A percentile compares a stretch with the other conserved stretches of the same genome.
These are phyloP conservation scores for Oxycera nigricornis DNA, from an alignment of 2,888 invertebrate genomes.

Conservation along the genomic window DNA sequence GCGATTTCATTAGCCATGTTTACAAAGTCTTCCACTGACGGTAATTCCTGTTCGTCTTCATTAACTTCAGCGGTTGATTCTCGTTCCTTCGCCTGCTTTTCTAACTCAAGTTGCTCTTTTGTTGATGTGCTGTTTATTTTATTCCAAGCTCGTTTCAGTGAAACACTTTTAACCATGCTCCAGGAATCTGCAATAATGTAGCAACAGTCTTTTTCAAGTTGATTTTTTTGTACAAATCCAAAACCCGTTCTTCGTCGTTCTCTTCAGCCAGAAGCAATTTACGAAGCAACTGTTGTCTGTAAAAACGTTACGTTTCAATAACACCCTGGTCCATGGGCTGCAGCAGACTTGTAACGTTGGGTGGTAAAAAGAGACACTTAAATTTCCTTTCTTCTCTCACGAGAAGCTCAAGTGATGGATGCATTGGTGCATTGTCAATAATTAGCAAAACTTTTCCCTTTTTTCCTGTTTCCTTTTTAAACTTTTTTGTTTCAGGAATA, in stretches of 20 bases:
- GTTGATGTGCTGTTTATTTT: not conserved
- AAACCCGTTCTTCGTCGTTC: conserved; percentile 6
- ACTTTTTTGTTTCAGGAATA: conserved; percentile 4
- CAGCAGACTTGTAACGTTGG: not conserved
- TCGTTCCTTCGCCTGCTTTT: too few relatives aligned
- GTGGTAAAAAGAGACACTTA: not conserved
- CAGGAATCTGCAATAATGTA: not conserved
- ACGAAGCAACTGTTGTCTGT: not conserved
- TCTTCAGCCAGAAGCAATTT: not conserved
- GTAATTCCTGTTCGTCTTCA: too few relatives aligned
- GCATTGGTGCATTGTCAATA: not conserved
- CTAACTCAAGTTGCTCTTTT: not conserved
- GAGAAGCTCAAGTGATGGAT: not conserved
- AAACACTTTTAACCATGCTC: not conserved
- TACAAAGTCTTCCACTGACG: too few relatives aligned
- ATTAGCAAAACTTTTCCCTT: not conserved
- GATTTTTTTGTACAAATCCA: not conserved
- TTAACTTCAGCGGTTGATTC: too few relatives aligned
- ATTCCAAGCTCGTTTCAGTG: not conserved
- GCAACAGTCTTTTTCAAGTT: not conserved
- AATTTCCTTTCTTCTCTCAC: not conserved
- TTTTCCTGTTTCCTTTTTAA: conserved; percentile 5
- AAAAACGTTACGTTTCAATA: not conserved
- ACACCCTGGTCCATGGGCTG: not conserved
- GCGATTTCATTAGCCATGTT: too few relatives aligned